These are phyloP conservation scores for Micromussa lordhowensis DNA, from an alignment of 92 coral and sea anemone genomes.

Conservation along the genomic window DNA sequence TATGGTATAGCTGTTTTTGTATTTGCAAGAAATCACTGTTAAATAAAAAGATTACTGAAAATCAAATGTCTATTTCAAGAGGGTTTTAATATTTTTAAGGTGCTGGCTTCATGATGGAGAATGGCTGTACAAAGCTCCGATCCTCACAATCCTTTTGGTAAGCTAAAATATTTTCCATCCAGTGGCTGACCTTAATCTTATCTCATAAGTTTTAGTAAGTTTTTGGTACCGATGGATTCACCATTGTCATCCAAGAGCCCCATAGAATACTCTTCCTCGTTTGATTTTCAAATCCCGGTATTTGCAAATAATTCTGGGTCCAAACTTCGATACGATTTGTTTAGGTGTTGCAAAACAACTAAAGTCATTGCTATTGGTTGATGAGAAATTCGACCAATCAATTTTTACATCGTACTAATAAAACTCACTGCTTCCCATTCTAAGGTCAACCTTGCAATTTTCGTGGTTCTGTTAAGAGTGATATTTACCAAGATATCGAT, in stretches of 20 bases:
- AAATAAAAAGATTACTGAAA: no score
- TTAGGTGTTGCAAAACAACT: background rate
- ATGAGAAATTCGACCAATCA: background rate
- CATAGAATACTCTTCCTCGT: no score
- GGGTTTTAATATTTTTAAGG: constrained; percentile 4
- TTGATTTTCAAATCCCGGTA: no score
- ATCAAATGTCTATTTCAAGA: no score
- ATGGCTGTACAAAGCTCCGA: constrained; percentile 60
- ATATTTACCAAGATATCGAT: constrained; percentile 45
- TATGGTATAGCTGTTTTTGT: no score
- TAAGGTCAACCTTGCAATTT: constrained; percentile 31
- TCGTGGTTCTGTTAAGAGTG: constrained; percentile 32
- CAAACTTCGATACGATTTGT: background rate
- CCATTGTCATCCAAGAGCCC: no score
- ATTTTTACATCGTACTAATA: background rate
- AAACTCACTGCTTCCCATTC: background rate
- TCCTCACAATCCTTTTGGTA: constrained; percentile 47
- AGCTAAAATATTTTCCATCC: background rate
- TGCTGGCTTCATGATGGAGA: constrained; percentile 65
- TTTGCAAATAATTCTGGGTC: background rate
- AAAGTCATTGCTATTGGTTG: background rate
- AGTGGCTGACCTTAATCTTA: no score
- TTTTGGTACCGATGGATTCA: no score
- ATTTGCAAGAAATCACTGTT: no score
- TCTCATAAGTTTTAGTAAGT: no score